Percentiles rank a stretch among this genome's conserved stretches.
Evolutionary conservation across 1,140 invertebrate species (phyloP).

Genomic region (Akabosia matsudoensis): DNA sequence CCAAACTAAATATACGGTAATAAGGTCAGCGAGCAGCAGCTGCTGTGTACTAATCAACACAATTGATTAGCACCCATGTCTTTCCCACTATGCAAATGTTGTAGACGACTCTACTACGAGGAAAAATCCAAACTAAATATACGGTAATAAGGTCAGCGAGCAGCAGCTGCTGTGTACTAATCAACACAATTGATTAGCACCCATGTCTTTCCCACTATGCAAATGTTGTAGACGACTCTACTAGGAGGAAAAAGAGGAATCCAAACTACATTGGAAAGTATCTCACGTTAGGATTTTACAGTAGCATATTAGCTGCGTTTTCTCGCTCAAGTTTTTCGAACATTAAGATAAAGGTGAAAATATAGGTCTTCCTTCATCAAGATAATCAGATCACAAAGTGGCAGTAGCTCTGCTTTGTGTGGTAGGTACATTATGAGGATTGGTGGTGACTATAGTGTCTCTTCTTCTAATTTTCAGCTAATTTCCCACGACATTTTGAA

Average conservation of each 20-base stretch:
- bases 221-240: not conserved
- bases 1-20: not conserved
- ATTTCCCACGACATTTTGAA: slow-evolving; percentile 25
- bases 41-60: not conserved
- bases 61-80: not conserved
- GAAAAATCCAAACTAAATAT: not conserved
- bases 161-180: not conserved
- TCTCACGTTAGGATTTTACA: too few relatives aligned
- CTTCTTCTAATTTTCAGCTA: slow-evolving; percentile 13
- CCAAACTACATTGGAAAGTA: too few relatives aligned
- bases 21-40: not conserved
- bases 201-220: not conserved
- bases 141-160: not conserved
- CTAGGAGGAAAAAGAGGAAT: too few relatives aligned
- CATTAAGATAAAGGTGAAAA: not conserved
- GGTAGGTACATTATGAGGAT: too few relatives aligned
- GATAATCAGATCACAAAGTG: not conserved
- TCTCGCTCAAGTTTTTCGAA: too few relatives aligned
- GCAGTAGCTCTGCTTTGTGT: not conserved
- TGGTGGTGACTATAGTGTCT: too few relatives aligned
- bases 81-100: too few relatives aligned
- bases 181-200: not conserved
- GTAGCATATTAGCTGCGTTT: too few relatives aligned
- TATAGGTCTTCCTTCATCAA: not conserved
- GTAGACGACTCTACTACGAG: too few relatives aligned